A percentile compares a stretch with the other conserved stretches of the same genome.
These are phyloP conservation scores for Oryzias melastigma DNA, from an alignment of 2,113 vertebrate genomes.

Conservation along the genomic window DNA sequence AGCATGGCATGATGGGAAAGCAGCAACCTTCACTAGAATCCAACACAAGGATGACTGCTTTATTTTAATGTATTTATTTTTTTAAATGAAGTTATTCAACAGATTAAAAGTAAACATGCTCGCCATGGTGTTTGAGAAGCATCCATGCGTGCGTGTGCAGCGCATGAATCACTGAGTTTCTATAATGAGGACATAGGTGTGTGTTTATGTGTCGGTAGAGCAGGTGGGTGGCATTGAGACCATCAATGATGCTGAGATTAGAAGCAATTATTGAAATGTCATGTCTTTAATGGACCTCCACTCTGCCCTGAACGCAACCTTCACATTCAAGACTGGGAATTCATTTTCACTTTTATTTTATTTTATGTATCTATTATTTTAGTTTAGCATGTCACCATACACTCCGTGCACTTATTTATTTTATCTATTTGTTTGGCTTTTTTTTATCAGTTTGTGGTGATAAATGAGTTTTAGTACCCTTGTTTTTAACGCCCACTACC, in stretches of 20 bases:
- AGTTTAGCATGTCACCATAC: background rate
- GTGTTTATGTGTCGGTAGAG: constrained; percentile 9
- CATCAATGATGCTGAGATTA: constrained; percentile 59
- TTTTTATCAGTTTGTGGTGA: too few relatives aligned
- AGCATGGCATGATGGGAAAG: constrained; percentile 6
- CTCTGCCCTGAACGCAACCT: constrained; percentile 36
- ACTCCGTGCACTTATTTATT: too few relatives aligned
- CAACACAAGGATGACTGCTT: background rate
- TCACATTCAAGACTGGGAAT: constrained; percentile 7
- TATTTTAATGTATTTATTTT: too few relatives aligned
- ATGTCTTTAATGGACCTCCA: constrained; percentile 55
- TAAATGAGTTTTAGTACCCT: too few relatives aligned
- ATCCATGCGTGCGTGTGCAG: constrained; percentile 2
- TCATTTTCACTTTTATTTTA: constrained; percentile 12
- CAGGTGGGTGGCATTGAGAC: constrained; percentile 39
- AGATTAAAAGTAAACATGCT: background rate
- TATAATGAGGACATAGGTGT: constrained; percentile 19
- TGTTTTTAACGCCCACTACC: too few relatives aligned
- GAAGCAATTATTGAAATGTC: constrained; percentile 70
- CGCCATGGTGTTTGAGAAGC: background rate
- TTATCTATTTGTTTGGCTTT: too few relatives aligned
- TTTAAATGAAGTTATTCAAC: background rate
- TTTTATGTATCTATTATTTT: background rate
- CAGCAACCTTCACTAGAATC: background rate
- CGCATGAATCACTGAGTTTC: constrained; percentile 45